Base-by-base conservation (phyloP, 30 jellyfish, hydroid and myxozoan genomes). In the Aurelia aurita region DNA sequence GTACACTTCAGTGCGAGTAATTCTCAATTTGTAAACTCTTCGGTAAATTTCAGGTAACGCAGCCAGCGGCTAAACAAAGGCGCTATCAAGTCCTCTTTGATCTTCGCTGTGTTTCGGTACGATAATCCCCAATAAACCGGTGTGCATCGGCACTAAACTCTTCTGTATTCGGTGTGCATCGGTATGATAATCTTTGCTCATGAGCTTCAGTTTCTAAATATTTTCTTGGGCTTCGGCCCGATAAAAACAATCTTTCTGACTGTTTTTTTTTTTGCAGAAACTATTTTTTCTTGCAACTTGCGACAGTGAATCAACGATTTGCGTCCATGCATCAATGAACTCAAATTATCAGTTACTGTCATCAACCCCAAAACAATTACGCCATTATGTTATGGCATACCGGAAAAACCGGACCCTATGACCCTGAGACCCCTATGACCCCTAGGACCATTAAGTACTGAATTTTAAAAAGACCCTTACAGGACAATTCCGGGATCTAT, bases 141-240 rank as follows among this genome's bases (percentile, higher is more conserved):
- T 47, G 59, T 47, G 59, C 59, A 8, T 47, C 59, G 59, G 59
- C 59, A 47, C 59, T 8, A 47, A 47, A 47, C 59, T 47, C 59
- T 47, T 47, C 59, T 47, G 59, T 47, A 47, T 16, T 47, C 16
- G 59, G 59, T 47, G 59, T 47, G 59, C 59, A 47, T 47, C 59
- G 59, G 59, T 8, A 47, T 16, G 59, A 47, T 47, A 47, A 47
- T 47, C 59, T 16, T 47, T 47, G 59, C 59, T 47, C 10, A n/a
- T n/a, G n/a, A n/a, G n/a, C n/a, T n/a, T n/a, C n/a, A 47, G 59
- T 8, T 16, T 47, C 59, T 8, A 47, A 8, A 16, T 47, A 10
- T 47, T 47, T 47, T 47, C 59, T 47, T 47, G 59, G 59, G 59
- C 59, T 47, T 47, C 59, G 59, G 59, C 59, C 59, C 59, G 59